Percentiles rank a stretch among this genome's conserved stretches.
phyloP scores from a whole-genome alignment of 2,113 vertebrate genomes.

The Oreotragus oreotragus region DNA sequence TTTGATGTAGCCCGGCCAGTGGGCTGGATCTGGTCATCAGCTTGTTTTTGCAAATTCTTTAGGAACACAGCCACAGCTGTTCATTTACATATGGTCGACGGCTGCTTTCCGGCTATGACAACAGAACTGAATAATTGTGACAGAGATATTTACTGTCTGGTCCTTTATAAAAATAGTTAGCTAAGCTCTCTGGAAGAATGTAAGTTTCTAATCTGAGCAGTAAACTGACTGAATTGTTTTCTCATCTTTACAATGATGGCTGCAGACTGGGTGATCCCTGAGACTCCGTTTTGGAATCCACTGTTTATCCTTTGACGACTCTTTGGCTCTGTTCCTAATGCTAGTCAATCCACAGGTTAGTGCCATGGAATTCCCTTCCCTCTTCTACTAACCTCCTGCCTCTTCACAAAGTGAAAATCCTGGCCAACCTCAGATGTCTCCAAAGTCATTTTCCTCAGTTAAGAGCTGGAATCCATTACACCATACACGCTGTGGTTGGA shows the following conservation, averaged over 20 bases:
- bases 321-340: background rate
- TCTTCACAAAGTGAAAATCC: background rate
- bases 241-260: background rate
- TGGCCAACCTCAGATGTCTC: background rate
- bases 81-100: background rate
- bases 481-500: background rate
- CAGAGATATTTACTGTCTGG: background rate
- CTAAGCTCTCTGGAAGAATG: background rate
- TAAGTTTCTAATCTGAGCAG: background rate
- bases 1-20: background rate
- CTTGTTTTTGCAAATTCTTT: background rate
- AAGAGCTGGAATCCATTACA: background rate
- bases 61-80: background rate
- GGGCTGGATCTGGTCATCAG: background rate
- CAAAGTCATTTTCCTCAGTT: background rate
- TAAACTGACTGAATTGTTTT: background rate
- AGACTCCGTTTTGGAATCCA: background rate
- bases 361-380: background rate
- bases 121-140: background rate
- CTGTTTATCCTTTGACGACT: background rate
- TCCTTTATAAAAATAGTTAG: background rate
- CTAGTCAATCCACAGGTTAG: background rate
- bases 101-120: background rate
- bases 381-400: background rate
- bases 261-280: background rate